These are phyloP conservation scores for Syngnathus acus DNA, from an alignment of 2,797 vertebrate species.

Conservation along the genomic window DNA sequence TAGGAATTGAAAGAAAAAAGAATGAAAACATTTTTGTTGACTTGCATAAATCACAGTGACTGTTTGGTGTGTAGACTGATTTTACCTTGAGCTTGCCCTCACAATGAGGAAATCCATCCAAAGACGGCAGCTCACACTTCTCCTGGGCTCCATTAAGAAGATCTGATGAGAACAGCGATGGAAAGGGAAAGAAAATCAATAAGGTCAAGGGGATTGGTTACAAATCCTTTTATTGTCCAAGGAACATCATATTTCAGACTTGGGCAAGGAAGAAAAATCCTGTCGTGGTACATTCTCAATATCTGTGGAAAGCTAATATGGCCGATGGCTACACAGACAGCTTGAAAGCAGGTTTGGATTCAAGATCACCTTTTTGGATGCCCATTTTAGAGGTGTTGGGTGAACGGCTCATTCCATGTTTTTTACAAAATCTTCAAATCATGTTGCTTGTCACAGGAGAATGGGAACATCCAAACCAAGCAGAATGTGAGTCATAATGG, in stretches of 20 bases:
- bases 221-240: constrained; percentile 14
- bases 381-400: neutral
- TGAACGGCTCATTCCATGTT: too few species aligned
- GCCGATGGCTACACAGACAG: constrained; percentile 20
- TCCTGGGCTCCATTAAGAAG: constrained; percentile 97
- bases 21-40: neutral
- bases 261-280: constrained; percentile 4
- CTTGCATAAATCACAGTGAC: neutral
- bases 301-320: constrained; percentile 11
- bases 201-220: constrained; percentile 16
- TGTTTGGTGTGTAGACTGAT: constrained; percentile 6
- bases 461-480: too few species aligned
- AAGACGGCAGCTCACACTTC: constrained; percentile 91
- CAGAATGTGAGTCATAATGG: too few species aligned
- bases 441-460: too few species aligned
- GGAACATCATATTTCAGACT: constrained; percentile 1
- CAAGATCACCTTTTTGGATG: constrained; percentile 34
- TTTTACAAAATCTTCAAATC: too few species aligned
- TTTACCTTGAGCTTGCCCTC: constrained; percentile 93
- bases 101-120: constrained; percentile 98
- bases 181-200: constrained; percentile 31
- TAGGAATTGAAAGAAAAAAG: constrained; percentile 18
- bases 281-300: neutral
- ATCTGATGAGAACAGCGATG: constrained; percentile 64
- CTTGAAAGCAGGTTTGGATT: constrained; percentile 10